Percentiles rank a stretch among this genome's conserved stretches.
Conservation (phyloP, 92 coral and sea anemone genomes). For the Epizoanthus stellaris region DNA sequence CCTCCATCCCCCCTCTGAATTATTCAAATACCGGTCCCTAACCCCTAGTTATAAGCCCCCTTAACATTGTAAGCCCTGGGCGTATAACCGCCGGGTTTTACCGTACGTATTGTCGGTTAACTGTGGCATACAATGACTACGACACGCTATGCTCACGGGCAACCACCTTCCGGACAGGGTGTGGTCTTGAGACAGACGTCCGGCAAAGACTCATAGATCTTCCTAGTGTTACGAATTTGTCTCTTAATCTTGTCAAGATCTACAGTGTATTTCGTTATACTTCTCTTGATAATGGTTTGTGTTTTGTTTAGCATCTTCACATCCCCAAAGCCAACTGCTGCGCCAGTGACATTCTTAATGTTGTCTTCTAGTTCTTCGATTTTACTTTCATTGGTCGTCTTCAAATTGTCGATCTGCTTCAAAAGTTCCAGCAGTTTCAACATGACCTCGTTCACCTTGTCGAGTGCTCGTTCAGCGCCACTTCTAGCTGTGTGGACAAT, state of each 20-base stretch:
- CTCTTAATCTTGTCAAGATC: conserved; percentile 63
- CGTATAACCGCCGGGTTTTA: no score
- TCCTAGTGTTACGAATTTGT: conserved; percentile 51
- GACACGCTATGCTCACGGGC: no score
- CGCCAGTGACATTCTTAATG: conserved; percentile 51
- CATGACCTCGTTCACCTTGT: conserved; percentile 69
- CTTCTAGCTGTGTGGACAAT: conserved; percentile 61
- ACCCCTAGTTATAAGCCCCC: no score
- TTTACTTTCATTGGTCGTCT: conserved; percentile 51
- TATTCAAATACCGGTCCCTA: no score
- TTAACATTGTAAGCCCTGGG: no score
- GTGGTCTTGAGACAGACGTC: conserved; percentile 55
- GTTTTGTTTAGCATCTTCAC: conserved; percentile 49
- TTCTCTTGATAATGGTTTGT: conserved; percentile 50
- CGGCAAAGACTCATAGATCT: conserved; percentile 56
- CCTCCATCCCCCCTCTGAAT: no score
- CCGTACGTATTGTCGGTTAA: no score
- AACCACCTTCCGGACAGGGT: neutral
- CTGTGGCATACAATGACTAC: no score
- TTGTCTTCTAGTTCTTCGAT: conserved; percentile 55
- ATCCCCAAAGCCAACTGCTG: conserved; percentile 38
- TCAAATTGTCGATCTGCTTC: conserved; percentile 71
- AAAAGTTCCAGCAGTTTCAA: conserved; percentile 65
- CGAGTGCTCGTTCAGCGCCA: conserved; percentile 65
- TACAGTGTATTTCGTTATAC: conserved; percentile 65